Evolutionary conservation across 2,888 invertebrate genomes (phyloP).

Genomic region (Miltochrista miniata): DNA sequence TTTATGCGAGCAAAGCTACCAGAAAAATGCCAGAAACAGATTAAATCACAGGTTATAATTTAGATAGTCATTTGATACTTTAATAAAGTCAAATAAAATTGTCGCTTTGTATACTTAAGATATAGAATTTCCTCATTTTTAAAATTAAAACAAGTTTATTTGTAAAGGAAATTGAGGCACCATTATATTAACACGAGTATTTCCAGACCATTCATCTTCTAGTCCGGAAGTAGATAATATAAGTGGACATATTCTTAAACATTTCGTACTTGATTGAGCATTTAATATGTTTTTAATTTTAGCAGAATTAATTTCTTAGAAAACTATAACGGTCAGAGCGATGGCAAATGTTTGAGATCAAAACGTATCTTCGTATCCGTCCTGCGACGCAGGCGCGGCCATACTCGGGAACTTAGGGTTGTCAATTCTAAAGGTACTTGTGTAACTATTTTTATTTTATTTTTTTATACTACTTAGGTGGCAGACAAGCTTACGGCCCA

Average conservation of each 20-base stretch:
- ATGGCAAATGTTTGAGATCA: conserved; percentile 41
- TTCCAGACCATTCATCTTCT: not conserved
- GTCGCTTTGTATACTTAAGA: not conserved
- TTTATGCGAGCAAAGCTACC: no score
- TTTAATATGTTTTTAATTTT: conserved; percentile 34
- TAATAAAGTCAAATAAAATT: not conserved
- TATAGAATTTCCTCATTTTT: not conserved
- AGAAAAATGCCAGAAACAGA: no score
- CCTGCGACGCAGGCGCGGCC: conserved; percentile 30
- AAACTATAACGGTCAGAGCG: conserved; percentile 25
- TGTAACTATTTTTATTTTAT: no score
- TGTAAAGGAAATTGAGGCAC: not conserved
- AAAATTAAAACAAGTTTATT: not conserved
- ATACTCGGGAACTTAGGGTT: conserved; percentile 24
- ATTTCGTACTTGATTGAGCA: conserved; percentile 2
- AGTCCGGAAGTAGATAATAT: conserved; percentile 5
- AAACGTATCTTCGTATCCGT: conserved; percentile 36
- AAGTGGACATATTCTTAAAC: conserved; percentile 3
- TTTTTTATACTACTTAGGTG: no score
- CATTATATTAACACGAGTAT: not conserved
- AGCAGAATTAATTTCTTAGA: conserved; percentile 36
- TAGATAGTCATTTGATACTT: not conserved
- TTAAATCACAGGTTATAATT: no score
- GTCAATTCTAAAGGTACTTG: not conserved
- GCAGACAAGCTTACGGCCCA: no score